Percentiles rank a stretch among this genome's conserved stretches.
Evolutionary conservation across 2,888 invertebrate genomes (phyloP).

Genomic region (Griposia aprilina): DNA sequence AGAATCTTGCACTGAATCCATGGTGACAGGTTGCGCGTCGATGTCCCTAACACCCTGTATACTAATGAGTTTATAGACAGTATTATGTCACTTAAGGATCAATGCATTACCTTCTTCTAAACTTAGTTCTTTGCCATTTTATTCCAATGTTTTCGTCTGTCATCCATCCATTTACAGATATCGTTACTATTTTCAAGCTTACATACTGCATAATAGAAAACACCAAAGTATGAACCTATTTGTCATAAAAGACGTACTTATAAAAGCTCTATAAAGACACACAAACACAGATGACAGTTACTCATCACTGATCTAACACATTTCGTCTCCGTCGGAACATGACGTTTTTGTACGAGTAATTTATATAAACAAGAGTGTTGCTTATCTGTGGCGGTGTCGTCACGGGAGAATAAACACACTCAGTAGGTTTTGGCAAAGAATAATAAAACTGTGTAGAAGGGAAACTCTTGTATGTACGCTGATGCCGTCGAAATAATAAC

Average conservation of each 20-base stretch:
- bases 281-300: constrained; percentile 24
- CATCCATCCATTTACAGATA: neutral
- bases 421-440: constrained; percentile 34
- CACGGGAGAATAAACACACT: constrained; percentile 44
- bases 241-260: neutral
- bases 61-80: neutral
- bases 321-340: constrained; percentile 38
- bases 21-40: too few relatives aligned
- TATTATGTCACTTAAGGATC: neutral
- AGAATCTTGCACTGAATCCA: too few relatives aligned
- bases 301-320: constrained; percentile 36
- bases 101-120: neutral
- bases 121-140: neutral
- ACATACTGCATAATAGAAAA: neutral
- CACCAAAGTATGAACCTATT: neutral
- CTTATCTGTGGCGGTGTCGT: constrained; percentile 52
- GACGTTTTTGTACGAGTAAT: constrained; percentile 54
- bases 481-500: too few relatives aligned
- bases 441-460: constrained; percentile 12
- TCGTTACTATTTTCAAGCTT: neutral
- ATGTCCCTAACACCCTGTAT: too few relatives aligned
- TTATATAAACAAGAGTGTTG: constrained; percentile 60
- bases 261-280: neutral
- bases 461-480: neutral
- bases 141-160: neutral